A percentile compares a stretch with the other conserved stretches of the same genome.
Evolutionary conservation across 2,113 vertebrate genomes (phyloP).

Genomic region (Rhynchomys soricoides): DNA sequence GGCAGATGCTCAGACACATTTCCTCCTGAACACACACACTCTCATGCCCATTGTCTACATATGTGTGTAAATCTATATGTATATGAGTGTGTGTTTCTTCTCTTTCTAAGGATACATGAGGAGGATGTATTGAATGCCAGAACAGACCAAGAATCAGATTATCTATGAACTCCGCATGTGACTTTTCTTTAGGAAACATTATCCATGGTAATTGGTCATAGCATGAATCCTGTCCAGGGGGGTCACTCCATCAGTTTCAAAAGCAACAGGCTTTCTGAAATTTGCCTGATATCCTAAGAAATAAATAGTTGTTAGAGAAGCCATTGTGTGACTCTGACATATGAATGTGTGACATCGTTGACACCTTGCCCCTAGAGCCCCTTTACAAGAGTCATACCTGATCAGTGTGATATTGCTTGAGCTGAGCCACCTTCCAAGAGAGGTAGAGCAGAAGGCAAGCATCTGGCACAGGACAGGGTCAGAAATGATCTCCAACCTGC

Average conservation of each 20-base stretch:
- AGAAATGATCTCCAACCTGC: not conserved
- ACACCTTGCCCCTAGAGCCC: not conserved
- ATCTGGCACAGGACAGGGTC: not conserved
- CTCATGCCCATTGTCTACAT: constrained; percentile 20
- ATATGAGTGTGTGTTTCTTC: not conserved
- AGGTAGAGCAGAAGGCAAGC: not conserved
- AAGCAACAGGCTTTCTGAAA: not conserved
- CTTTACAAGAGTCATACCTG: not conserved
- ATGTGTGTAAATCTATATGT: not conserved
- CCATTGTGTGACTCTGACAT: not conserved
- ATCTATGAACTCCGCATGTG: not conserved
- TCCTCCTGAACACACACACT: constrained; percentile 35
- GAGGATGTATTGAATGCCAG: not conserved
- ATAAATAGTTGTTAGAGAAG: not conserved
- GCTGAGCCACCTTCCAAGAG: not conserved
- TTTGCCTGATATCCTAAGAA: not conserved
- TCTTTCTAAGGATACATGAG: constrained; percentile 27
- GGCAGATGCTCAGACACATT: not conserved
- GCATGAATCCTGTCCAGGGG: not conserved
- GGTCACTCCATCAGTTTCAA: not conserved
- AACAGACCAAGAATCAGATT: constrained; percentile 41
- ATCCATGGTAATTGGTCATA: not conserved
- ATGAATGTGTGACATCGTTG: not conserved
- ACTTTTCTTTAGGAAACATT: constrained; percentile 47
- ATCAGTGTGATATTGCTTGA: not conserved